These are phyloP conservation scores for Leuctra nigra DNA, from an alignment of 2,888 invertebrate genomes.

Conservation along the genomic window DNA sequence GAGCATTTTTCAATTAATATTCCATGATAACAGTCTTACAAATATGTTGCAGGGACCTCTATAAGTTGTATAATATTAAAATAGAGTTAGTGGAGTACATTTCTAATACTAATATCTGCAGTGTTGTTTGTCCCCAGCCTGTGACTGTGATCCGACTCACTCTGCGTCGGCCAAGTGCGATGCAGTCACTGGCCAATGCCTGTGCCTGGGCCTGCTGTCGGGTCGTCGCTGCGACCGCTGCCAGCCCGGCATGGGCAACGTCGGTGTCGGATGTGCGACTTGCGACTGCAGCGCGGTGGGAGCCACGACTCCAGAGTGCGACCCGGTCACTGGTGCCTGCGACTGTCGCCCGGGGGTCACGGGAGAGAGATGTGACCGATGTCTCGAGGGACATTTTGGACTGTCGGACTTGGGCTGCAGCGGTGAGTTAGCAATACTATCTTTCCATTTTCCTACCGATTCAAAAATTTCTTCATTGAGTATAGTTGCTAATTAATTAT, in stretches of 20 bases:
- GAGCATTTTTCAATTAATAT: too few relatives aligned
- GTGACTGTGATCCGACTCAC: conserved; percentile 72
- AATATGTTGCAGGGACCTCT: too few relatives aligned
- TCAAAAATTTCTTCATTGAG: too few relatives aligned
- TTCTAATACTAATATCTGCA: too few relatives aligned
- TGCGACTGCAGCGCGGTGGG: conserved; percentile 73
- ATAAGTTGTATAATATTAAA: too few relatives aligned
- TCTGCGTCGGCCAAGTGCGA: conserved; percentile 64
- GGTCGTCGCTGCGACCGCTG: conserved; percentile 67
- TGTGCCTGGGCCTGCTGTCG: conserved; percentile 61
- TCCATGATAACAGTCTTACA: too few relatives aligned
- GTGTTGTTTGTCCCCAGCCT: conserved; percentile 43
- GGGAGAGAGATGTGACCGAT: conserved; percentile 68
- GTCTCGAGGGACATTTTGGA: conserved; percentile 64
- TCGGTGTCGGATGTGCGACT: conserved; percentile 68
- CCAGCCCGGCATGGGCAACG: conserved; percentile 61
- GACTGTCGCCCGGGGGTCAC: conserved; percentile 69
- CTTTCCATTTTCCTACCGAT: too few relatives aligned
- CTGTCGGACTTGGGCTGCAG: conserved; percentile 57
- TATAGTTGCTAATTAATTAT: too few relatives aligned
- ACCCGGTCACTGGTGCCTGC: conserved; percentile 70
- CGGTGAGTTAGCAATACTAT: conserved; percentile 55
- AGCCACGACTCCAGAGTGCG: conserved; percentile 61
- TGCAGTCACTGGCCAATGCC: conserved; percentile 64
- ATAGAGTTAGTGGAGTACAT: too few relatives aligned